phyloP scores from a whole-genome alignment of 2,113 vertebrate genomes.

The Balaenoptera acutorostrata region DNA sequence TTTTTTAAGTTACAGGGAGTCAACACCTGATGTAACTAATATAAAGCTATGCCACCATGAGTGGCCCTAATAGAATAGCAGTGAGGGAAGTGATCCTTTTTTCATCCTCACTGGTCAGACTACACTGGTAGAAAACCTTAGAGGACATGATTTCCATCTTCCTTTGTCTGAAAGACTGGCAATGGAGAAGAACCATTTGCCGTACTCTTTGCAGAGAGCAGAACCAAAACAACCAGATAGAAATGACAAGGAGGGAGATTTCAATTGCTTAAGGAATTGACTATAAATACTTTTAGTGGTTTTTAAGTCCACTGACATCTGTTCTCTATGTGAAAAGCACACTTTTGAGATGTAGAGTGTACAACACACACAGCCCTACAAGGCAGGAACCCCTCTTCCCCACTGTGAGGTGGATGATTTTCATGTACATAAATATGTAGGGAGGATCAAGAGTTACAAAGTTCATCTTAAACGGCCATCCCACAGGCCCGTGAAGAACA shows the following conservation, averaged over 20 bases:
- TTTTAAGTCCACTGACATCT: background rate
- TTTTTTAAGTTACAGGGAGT: background rate
- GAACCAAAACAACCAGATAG: background rate
- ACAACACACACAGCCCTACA: fast-evolving
- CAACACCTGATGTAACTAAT: background rate
- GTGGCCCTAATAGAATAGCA: background rate
- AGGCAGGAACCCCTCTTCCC: background rate
- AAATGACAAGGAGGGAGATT: background rate
- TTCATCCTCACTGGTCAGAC: background rate
- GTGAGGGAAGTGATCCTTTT: background rate
- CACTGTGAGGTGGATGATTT: background rate
- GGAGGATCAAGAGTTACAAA: background rate
- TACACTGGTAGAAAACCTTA: background rate
- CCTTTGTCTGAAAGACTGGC: background rate
- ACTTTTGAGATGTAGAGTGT: background rate
- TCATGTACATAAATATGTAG: background rate
- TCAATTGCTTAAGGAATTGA: background rate
- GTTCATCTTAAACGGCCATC: background rate
- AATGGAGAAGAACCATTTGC: background rate
- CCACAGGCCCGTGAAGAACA: background rate
- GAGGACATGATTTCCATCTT: background rate
- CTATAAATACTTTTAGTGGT: background rate
- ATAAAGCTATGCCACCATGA: background rate
- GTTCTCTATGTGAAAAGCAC: background rate
- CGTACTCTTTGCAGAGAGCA: background rate